Conservation (phyloP, 1,140 invertebrate genomes). For the Bombus confusus region DNA sequence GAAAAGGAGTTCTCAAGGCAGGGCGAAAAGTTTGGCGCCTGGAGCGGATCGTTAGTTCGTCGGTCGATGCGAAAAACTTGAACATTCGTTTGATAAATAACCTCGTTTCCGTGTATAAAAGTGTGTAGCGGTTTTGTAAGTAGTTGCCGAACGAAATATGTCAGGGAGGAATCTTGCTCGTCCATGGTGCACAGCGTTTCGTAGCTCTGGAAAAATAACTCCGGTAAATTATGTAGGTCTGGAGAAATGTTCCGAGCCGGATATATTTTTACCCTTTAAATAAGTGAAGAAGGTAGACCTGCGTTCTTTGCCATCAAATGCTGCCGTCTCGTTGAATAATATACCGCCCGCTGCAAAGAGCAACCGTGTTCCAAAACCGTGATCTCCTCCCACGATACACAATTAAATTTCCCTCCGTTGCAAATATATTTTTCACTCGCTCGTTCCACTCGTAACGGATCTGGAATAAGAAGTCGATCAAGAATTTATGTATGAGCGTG, state of each 20-base stretch:
- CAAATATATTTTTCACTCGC: constrained; percentile 27
- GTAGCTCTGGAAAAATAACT: constrained; percentile 41
- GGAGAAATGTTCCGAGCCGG: constrained; percentile 13
- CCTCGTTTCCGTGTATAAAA: not conserved
- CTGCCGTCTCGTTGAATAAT: constrained; percentile 60
- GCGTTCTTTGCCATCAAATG: constrained; percentile 54
- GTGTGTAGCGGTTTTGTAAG: not conserved
- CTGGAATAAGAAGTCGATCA: not conserved
- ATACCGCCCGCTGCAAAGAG: constrained; percentile 37
- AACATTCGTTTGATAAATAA: constrained; percentile 20
- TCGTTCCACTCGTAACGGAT: not conserved
- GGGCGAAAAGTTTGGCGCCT: not conserved
- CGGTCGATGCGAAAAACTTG: not conserved
- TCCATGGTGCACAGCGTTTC: not conserved
- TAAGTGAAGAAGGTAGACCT: constrained; percentile 59
- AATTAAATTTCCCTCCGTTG: constrained; percentile 32
- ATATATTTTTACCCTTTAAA: constrained; percentile 67
- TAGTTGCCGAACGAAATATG: not conserved
- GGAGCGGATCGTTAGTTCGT: not conserved
- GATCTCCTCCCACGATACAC: constrained; percentile 35
- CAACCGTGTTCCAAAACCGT: constrained; percentile 31
- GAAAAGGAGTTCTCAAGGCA: not conserved
- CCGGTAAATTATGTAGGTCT: constrained; percentile 41
- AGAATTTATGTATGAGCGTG: not conserved
- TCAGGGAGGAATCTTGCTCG: constrained; percentile 10